Percentiles rank a stretch among this genome's conserved stretches.
These are phyloP conservation scores for Platorchestia sp. DNA, from an alignment of 1,140 invertebrate genomes.

Conservation along the genomic window DNA sequence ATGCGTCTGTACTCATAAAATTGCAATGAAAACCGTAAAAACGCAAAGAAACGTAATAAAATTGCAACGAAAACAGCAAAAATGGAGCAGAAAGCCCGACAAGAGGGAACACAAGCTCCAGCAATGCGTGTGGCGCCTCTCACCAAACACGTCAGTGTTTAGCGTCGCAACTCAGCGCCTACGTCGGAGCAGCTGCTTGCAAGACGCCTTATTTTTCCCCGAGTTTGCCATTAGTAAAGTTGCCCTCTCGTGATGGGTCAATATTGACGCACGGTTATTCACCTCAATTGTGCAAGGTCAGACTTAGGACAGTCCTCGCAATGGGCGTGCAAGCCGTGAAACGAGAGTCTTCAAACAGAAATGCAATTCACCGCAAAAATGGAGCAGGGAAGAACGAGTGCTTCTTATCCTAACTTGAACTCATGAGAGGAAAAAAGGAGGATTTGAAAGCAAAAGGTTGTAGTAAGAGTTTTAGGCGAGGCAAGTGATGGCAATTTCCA, in stretches of 20 bases:
- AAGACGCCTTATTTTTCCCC: not conserved
- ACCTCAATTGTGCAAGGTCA: conserved; percentile 40
- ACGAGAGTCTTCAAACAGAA: not conserved
- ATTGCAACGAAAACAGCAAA: not conserved
- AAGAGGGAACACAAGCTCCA: not conserved
- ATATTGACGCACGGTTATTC: conserved; percentile 49
- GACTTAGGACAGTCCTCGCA: not conserved
- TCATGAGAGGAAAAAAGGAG: not conserved
- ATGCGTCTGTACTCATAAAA: not conserved
- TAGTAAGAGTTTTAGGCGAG: not conserved
- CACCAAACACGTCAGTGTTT: not conserved
- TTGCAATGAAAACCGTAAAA: no score
- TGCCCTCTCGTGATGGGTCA: not conserved
- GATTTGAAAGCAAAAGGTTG: not conserved
- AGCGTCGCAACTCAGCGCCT: not conserved
- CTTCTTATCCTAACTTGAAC: not conserved
- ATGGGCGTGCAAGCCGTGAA: not conserved
- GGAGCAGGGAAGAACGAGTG: not conserved
- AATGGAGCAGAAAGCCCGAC: not conserved
- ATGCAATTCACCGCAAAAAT: not conserved
- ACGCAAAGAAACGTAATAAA: no score
- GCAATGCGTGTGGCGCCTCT: not conserved
- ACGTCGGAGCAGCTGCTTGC: conserved; percentile 26
- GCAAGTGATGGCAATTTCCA: not conserved
- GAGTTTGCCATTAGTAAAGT: conserved; percentile 25